Base-by-base conservation (phyloP, 1,140 invertebrate species). In the Lycorma delicatula region DNA sequence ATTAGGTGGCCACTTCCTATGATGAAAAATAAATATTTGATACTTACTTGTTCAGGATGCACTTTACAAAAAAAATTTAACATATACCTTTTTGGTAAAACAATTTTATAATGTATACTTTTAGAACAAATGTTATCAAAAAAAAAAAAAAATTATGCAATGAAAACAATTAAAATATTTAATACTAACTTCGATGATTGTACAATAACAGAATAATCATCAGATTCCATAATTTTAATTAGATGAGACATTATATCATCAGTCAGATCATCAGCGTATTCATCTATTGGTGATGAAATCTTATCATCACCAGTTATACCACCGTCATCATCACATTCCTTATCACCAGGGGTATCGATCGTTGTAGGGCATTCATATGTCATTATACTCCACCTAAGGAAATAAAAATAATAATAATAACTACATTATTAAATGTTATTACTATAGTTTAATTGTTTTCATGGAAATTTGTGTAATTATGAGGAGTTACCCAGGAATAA, bases 351-450 rank as follows among this genome's bases (percentile, higher is more conserved):
- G 76, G 72, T 68, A 79, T 82, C 13, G 54, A 83, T 72, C 6
- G 83, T 78, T 63, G 89, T 79, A 36, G 81, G 80, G 27, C 85
- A 79, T 71, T 89, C 86, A 66, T 91, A 95, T 1, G 90, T 89
- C 91, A 94, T 89, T 67, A 94, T 89, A 67, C 90, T 91, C 91
- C 91, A 94, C 61, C 84, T 86, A 66, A 48, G 66, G 63, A 41
- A 18, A 34, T 11, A 52, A n/a, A n/a, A n/a, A n/a, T n/a, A n/a
- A n/a, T n/a, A n/a, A n/a, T n/a, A n/a, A n/a, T n/a, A n/a, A n/a
- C n/a, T n/a, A n/a, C n/a, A n/a, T n/a, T n/a, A n/a, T n/a, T n/a
- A n/a, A n/a, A n/a, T n/a, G n/a, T n/a, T n/a, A n/a, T n/a, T n/a
- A n/a, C n/a, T n/a, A n/a, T n/a, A n/a, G n/a, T n/a, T n/a, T n/a